phyloP scores from a whole-genome alignment of 2,797 vertebrate species.

The Peromyscus eremicus region DNA sequence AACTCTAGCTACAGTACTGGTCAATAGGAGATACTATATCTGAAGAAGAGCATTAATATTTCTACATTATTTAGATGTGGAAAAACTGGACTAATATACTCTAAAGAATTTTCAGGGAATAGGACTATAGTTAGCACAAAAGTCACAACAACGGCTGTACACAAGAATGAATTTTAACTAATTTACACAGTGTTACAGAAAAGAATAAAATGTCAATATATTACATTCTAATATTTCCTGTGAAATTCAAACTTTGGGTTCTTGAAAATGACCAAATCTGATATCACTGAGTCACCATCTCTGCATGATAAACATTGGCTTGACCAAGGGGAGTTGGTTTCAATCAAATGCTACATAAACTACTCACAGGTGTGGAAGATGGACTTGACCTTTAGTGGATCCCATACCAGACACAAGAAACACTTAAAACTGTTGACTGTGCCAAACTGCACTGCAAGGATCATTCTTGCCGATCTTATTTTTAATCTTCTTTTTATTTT shows the following conservation, averaged over 20 bases:
- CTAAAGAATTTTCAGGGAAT: conserved; percentile 10
- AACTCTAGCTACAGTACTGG: too few relatives aligned
- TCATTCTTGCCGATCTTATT: not conserved
- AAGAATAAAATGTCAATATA: not conserved
- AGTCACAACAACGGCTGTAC: not conserved
- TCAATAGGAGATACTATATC: not conserved
- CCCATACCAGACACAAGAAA: not conserved
- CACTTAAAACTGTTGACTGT: not conserved
- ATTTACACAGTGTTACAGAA: not conserved
- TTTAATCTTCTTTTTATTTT: not conserved
- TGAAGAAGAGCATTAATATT: conserved; percentile 27
- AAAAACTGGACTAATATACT: conserved; percentile 2
- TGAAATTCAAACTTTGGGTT: not conserved
- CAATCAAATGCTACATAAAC: rapidly evolving
- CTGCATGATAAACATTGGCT: not conserved
- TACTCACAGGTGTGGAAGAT: not conserved
- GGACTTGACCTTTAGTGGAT: not conserved
- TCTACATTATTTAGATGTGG: conserved; percentile 1
- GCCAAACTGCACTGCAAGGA: not conserved
- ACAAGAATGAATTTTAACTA: not conserved
- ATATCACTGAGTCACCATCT: not conserved
- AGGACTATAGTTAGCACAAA: not conserved
- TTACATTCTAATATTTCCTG: not conserved
- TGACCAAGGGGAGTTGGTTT: not conserved
- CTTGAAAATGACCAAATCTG: not conserved